phyloP scores from a whole-genome alignment of 2,797 vertebrate species.

The Molothrus aeneus region DNA sequence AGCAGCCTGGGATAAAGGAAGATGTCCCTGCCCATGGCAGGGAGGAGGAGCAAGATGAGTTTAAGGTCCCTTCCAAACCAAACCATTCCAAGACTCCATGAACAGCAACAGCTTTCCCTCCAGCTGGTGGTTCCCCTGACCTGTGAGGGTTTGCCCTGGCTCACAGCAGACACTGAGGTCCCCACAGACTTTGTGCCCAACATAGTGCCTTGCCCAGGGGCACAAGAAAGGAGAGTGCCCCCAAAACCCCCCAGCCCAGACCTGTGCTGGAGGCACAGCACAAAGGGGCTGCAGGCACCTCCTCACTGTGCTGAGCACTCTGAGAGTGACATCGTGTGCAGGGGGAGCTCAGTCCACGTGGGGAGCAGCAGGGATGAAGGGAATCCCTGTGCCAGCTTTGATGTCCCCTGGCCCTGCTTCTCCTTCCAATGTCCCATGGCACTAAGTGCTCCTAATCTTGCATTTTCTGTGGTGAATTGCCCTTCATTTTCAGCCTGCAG shows the following conservation, averaged over 20 bases:
- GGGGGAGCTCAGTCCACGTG: background rate
- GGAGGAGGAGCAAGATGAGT: background rate
- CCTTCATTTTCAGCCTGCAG: background rate
- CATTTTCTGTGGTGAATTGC: background rate
- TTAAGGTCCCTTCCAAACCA: background rate
- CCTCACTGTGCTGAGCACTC: background rate
- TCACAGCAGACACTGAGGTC: background rate
- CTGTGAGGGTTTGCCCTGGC: background rate
- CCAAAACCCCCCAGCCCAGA: background rate
- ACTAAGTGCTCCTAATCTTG: background rate
- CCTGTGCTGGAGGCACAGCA: background rate
- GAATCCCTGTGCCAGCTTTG: background rate
- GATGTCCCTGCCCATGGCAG: background rate
- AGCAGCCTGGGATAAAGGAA: background rate
- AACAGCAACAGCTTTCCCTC: background rate
- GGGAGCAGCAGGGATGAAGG: background rate
- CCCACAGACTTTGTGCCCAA: background rate
- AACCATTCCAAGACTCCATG: background rate
- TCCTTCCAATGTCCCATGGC: background rate
- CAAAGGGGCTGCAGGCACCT: background rate
- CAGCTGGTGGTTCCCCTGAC: background rate
- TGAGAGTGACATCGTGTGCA: fast-evolving
- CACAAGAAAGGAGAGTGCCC: background rate
- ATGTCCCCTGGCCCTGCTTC: background rate
- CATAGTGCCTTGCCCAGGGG: background rate